A percentile compares a stretch with the other conserved stretches of the same genome.
Conservation (phyloP, 2,888 invertebrate species). For the Rhodophaea formosa region DNA sequence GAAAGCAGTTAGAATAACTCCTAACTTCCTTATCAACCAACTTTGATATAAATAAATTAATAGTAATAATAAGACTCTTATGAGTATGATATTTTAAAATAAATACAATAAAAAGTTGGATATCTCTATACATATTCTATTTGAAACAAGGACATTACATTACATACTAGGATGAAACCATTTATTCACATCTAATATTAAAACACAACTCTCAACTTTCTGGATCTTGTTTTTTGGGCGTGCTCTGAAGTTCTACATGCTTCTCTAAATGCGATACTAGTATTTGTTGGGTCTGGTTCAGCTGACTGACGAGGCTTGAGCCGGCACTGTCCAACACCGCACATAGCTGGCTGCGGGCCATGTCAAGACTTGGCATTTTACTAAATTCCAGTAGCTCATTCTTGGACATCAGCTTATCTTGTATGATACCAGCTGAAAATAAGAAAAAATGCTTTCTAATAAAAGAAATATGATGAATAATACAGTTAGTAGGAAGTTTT, state of each 20-base stretch:
- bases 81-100: no score
- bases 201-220: constrained; percentile 32
- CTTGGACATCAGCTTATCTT: constrained; percentile 84
- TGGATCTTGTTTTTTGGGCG: constrained; percentile 30
- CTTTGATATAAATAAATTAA: no score
- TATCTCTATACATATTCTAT: no score
- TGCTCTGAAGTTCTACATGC: constrained; percentile 66
- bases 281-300: constrained; percentile 85
- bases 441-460: constrained; percentile 26
- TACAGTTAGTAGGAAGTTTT: no score
- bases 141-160: no score
- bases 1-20: no score
- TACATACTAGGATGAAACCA: no score
- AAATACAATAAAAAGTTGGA: no score
- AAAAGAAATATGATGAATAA: no score
- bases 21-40: no score
- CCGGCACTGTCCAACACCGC: constrained; percentile 85
- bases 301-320: constrained; percentile 82
- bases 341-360: constrained; percentile 85
- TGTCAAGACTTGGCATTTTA: constrained; percentile 83
- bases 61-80: no score
- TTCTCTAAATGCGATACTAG: constrained; percentile 85
- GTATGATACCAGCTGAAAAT: constrained; percentile 85
- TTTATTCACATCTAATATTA: not conserved
- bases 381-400: constrained; percentile 86